Conservation (phyloP, 2,113 vertebrate genomes). For the Tragelaphus imberbis region DNA sequence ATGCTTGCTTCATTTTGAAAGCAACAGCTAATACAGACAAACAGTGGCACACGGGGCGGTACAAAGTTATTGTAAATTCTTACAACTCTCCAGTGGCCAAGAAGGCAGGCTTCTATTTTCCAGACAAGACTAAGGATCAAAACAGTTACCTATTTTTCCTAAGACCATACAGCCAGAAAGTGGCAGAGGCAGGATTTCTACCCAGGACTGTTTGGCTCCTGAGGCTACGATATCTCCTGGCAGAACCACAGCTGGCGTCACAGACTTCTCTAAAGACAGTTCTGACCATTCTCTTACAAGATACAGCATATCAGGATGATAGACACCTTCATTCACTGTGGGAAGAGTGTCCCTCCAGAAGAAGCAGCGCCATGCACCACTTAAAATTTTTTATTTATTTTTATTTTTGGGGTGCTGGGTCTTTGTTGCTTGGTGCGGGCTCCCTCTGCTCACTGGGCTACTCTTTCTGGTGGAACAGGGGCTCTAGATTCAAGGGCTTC, state of each 20-base stretch:
- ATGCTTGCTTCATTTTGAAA: not conserved
- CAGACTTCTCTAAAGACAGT: not conserved
- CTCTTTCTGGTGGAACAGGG: not conserved
- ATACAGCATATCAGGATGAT: not conserved
- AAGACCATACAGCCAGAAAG: not conserved
- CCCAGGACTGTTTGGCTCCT: not conserved
- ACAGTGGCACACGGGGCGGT: not conserved
- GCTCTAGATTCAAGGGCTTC: not conserved
- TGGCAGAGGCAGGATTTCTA: not conserved
- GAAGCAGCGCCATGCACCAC: not conserved
- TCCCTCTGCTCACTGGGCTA: not conserved
- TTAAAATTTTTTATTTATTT: not conserved
- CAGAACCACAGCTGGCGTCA: not conserved
- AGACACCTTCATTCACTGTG: not conserved
- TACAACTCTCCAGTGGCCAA: not conserved
- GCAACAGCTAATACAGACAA: not conserved
- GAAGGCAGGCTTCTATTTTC: not conserved
- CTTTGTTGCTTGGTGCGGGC: rapidly evolving
- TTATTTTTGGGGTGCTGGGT: not conserved
- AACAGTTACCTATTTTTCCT: not conserved
- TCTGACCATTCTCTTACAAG: not conserved
- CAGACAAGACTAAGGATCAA: not conserved
- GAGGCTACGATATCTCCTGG: not conserved
- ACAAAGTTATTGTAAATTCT: not conserved
- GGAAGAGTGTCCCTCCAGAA: not conserved